These are phyloP conservation scores for Poecilia latipinna DNA, from an alignment of 2,113 vertebrate species.

Conservation along the genomic window DNA sequence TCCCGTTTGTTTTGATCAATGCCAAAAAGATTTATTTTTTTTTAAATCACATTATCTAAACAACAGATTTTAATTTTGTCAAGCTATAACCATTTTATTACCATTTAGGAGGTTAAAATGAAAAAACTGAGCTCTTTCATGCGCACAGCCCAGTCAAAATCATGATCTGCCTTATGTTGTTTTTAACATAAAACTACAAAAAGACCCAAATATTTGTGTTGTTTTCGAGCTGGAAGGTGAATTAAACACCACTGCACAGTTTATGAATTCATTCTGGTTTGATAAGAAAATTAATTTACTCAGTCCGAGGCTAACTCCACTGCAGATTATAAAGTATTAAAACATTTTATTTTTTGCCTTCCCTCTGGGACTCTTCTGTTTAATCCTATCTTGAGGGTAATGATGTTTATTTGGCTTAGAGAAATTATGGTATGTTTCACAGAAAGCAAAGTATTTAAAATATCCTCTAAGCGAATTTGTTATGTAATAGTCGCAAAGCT, in stretches of 20 bases:
- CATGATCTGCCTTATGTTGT: not conserved
- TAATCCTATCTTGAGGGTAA: not conserved
- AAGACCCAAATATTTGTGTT: not conserved
- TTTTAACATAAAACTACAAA: not conserved
- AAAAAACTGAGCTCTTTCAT: not conserved
- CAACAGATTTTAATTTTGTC: not conserved
- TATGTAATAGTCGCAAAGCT: constrained; percentile 29
- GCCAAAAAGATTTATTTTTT: not conserved
- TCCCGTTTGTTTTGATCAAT: not conserved
- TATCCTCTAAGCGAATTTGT: not conserved
- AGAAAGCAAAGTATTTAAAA: not conserved
- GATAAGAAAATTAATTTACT: not conserved
- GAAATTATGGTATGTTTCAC: not conserved
- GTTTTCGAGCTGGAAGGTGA: not conserved
- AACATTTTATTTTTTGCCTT: not conserved
- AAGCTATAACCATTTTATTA: not conserved
- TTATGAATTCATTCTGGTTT: not conserved
- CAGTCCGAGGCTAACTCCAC: no score
- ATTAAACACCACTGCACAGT: not conserved
- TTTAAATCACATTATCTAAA: not conserved
- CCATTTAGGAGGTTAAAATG: no score
- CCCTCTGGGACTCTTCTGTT: not conserved
- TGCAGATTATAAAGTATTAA: no score
- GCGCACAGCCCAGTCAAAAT: not conserved
- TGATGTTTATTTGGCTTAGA: not conserved